A percentile compares a stretch with the other conserved stretches of the same genome.
Conservation (phyloP, 2,888 invertebrate genomes). For the Nasonia oneida region DNA sequence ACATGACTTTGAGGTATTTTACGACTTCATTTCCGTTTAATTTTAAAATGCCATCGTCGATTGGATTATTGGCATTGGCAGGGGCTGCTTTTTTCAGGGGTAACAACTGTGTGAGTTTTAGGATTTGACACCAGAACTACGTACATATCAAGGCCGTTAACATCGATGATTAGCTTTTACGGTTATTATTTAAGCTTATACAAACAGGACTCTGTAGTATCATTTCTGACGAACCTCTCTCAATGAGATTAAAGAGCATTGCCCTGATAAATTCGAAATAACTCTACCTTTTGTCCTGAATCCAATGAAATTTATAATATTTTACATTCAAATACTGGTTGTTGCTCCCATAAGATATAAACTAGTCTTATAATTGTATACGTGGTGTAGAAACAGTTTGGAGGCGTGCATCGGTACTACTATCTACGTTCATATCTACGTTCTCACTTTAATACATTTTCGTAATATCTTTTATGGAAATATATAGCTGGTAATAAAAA, state of each 20-base stretch:
- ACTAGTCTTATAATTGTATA: conserved; percentile 64
- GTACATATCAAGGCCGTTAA: conserved; percentile 30
- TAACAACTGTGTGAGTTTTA: conserved; percentile 18
- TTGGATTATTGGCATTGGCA: conserved; percentile 22
- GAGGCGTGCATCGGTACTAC: conserved; percentile 74
- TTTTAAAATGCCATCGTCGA: neutral
- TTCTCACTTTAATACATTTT: conserved; percentile 37
- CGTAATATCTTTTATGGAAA: conserved; percentile 8
- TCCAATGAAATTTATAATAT: neutral
- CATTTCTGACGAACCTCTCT: neutral
- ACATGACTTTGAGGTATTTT: neutral
- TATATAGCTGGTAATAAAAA: conserved; percentile 45
- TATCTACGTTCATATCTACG: conserved; percentile 70
- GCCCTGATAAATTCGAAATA: neutral
- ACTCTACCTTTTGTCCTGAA: neutral
- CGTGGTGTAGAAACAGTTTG: conserved; percentile 75
- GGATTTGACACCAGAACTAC: conserved; percentile 19
- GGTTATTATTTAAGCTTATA: neutral
- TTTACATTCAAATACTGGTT: conserved; percentile 71
- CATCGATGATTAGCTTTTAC: neutral
- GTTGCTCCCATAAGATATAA: conserved; percentile 81
- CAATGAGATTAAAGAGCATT: neutral
- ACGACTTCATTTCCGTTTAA: neutral
- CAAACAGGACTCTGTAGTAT: neutral
- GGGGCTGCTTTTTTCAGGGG: neutral